phyloP scores from a whole-genome alignment of 37 sponge, comb jelly and placozoan species.

The Geodia barretti region DNA sequence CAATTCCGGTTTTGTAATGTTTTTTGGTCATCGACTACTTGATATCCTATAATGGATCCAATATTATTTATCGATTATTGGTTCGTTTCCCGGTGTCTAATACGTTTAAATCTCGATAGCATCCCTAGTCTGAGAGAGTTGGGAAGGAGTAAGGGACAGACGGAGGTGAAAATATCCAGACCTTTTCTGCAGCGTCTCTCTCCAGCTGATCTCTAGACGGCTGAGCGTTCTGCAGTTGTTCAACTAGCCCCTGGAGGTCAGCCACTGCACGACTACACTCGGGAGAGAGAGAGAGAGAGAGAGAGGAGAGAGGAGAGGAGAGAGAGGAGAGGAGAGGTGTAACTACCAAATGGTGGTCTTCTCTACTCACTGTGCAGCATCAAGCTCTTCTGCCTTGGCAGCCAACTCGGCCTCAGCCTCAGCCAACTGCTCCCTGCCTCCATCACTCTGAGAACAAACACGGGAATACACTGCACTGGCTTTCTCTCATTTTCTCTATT shows the following conservation, averaged over 20 bases:
- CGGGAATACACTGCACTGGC: too few species aligned
- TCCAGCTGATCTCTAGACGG: slow-evolving; percentile 12
- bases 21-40: too few species aligned
- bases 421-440: slow-evolving; percentile 14
- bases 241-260: slow-evolving; percentile 33
- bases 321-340: too few species aligned
- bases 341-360: not conserved
- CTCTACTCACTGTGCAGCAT: slow-evolving; percentile 54
- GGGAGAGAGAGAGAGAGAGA: too few species aligned
- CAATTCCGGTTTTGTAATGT: too few species aligned
- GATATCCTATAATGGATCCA: too few species aligned
- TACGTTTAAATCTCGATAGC: not conserved
- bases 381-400: slow-evolving; percentile 21
- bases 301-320: too few species aligned
- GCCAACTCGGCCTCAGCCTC: slow-evolving; percentile 43
- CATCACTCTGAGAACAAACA: slow-evolving; percentile 12
- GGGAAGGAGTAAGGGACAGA: not conserved
- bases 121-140: too few species aligned
- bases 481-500: too few species aligned
- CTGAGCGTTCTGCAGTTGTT: slow-evolving; percentile 25
- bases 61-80: not conserved
- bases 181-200: slow-evolving; percentile 11
- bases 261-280: slow-evolving; percentile 27
- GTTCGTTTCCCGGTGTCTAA: not conserved
- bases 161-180: not conserved